Evolutionary conservation across 1,140 invertebrate species (phyloP), one percentile per base, ranked within the genome.

Genomic region (Megathymus violae): DNA sequence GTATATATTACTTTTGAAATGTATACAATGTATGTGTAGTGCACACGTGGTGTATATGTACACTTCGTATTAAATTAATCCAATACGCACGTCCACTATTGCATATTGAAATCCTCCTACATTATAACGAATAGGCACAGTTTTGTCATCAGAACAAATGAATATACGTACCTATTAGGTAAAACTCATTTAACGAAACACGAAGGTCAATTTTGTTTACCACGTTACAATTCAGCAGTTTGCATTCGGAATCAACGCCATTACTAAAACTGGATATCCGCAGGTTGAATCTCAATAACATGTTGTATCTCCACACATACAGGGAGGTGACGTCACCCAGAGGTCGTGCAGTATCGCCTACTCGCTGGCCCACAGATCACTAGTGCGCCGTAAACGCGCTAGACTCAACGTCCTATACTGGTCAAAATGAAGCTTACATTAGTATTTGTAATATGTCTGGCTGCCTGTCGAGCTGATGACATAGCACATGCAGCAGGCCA

Each of bases 401-500:
- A 74, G 44, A 78, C 64, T 68, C 62, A 75, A 85, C 83, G 83
- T 82, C n/a, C n/a, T 67, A 64, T 7, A 44, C 27, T 56, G 46
- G 25, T 60, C 71, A 85, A 67, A 41, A 88, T 88, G 84, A 85
- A 78, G 60, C 40, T 87, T 13, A 59, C 66, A 50, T 27, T 88
- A 44, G 43, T 79, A 62, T 64, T 87, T 13, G 48, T 83, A 0
- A 36, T 82, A 38, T 79, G 74, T 63, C n/a, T 74, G 43, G 75
- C 75, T 14, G 74, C 65, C 9, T 70, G 71, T 54, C 72, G 64
- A 0, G 80, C 78, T 36, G 88, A 91, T 40, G 85, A 91, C 51
- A 65, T 91, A 34, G 76, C 83, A 1, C 80, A 85, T 10, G 82
- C 88, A 4, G 88, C 88, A 0, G 88, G 86, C 0, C 88, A 91